Percentiles rank a stretch among this genome's conserved stretches.
Conservation (phyloP, 2,888 invertebrate genomes). For the Callimorpha dominula region DNA sequence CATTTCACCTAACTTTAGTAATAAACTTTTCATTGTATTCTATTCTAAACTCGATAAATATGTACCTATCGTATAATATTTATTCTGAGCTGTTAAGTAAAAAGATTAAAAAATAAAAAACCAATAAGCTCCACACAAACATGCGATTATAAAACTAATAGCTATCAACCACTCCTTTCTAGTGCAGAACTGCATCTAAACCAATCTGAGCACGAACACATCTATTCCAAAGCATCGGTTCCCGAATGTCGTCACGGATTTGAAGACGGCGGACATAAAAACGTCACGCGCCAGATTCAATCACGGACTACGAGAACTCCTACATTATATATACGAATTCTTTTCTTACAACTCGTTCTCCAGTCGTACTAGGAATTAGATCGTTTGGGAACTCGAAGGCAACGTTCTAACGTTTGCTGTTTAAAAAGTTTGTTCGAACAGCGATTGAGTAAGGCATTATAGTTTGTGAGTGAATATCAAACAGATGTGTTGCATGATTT, state of each 20-base stretch:
- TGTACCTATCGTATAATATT: not conserved
- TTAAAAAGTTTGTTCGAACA: not conserved
- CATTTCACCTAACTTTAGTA: no score
- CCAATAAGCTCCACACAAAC: not conserved
- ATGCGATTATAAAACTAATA: not conserved
- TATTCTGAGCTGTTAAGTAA: not conserved
- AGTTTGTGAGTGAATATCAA: not conserved
- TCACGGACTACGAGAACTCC: conserved; percentile 18
- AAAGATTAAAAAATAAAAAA: not conserved
- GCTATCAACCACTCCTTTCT: not conserved
- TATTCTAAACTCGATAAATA: no score
- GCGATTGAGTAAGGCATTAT: not conserved
- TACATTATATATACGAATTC: conserved; percentile 13
- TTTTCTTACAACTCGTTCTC: conserved; percentile 7
- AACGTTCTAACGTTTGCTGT: not conserved
- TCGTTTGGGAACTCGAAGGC: not conserved
- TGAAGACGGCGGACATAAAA: conserved; percentile 18
- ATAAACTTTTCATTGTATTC: no score
- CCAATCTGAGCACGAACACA: conserved; percentile 4
- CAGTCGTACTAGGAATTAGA: conserved; percentile 9
- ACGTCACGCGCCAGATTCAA: conserved; percentile 18
- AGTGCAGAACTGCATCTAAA: conserved; percentile 15
- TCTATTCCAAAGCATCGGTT: conserved; percentile 10
- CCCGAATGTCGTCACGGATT: conserved; percentile 19
- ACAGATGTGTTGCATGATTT: not conserved